Conservation (phyloP, 1,140 invertebrate species). For the Hermetia illucens region DNA sequence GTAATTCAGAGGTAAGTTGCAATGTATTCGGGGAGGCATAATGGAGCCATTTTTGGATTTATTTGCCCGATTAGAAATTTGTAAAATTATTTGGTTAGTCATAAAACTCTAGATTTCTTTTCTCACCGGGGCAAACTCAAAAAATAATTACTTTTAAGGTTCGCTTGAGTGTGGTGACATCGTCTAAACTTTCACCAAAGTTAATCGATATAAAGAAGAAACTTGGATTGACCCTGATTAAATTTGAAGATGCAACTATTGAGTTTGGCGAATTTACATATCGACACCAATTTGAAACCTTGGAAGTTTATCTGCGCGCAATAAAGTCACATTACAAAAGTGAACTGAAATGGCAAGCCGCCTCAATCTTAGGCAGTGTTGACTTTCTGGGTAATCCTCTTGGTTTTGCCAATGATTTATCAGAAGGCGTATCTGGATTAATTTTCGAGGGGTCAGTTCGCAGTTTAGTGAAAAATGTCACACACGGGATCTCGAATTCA, state of each 20-base stretch:
- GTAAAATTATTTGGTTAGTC: background rate
- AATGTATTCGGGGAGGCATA: too few species aligned
- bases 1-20: conserved; percentile 41
- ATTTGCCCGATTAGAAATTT: background rate
- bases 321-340: conserved; percentile 33
- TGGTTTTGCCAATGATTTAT: conserved; percentile 89
- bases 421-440: conserved; percentile 85
- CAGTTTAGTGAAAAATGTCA: conserved; percentile 86
- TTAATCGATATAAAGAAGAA: conserved; percentile 71
- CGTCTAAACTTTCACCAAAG: conserved; percentile 59
- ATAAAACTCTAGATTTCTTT: background rate
- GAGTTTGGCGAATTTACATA: conserved; percentile 77
- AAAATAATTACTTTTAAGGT: conserved; percentile 34
- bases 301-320: conserved; percentile 23
- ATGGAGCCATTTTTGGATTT: background rate
- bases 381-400: conserved; percentile 96
- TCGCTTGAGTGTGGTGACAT: conserved; percentile 72
- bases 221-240: conserved; percentile 75
- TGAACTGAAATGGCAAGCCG: conserved; percentile 90
- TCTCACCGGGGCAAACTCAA: background rate
- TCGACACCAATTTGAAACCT: conserved; percentile 80
- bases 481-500: conserved; percentile 93
- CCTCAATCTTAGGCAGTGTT: conserved; percentile 86
- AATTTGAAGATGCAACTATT: conserved; percentile 92
- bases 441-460: conserved; percentile 82